Evolutionary conservation across 1,140 invertebrate genomes (phyloP).

Genomic region (Fopius arisanus): DNA sequence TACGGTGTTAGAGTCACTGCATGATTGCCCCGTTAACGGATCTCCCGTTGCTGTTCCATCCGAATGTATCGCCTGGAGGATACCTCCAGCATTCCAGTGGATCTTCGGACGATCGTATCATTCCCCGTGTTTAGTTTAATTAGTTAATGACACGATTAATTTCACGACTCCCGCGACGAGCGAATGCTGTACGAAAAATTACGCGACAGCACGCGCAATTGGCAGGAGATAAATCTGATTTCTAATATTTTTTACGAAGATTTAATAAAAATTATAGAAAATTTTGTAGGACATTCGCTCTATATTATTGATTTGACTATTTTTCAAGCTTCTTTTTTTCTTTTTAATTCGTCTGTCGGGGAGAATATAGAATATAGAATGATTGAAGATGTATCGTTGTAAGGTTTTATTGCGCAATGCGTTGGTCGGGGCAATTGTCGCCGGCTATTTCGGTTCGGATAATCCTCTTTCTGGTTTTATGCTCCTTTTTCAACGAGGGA

Average conservation of each 20-base stretch:
- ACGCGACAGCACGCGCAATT: too few species aligned
- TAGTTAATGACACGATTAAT: background rate
- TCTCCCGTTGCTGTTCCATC: slow-evolving; percentile 3
- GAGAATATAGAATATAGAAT: too few species aligned
- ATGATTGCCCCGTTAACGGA: slow-evolving; percentile 21
- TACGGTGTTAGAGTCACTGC: slow-evolving; percentile 13
- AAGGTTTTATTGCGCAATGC: background rate
- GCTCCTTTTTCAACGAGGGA: background rate
- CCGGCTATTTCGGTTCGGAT: background rate
- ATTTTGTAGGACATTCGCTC: too few species aligned
- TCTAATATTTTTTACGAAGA: too few species aligned
- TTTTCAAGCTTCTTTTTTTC: too few species aligned
- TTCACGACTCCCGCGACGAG: background rate
- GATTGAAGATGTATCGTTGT: too few species aligned
- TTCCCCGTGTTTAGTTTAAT: background rate
- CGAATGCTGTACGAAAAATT: background rate
- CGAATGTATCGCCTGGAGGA: background rate
- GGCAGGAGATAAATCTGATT: too few species aligned
- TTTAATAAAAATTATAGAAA: too few species aligned
- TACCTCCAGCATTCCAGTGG: background rate
- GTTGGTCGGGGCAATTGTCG: background rate
- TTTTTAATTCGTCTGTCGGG: too few species aligned
- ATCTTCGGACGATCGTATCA: background rate
- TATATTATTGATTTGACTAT: too few species aligned
- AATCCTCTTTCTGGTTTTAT: background rate